These are phyloP conservation scores for Sinocyclocheilus anshuiensis DNA, from an alignment of 2,113 vertebrate genomes.

Conservation along the genomic window DNA sequence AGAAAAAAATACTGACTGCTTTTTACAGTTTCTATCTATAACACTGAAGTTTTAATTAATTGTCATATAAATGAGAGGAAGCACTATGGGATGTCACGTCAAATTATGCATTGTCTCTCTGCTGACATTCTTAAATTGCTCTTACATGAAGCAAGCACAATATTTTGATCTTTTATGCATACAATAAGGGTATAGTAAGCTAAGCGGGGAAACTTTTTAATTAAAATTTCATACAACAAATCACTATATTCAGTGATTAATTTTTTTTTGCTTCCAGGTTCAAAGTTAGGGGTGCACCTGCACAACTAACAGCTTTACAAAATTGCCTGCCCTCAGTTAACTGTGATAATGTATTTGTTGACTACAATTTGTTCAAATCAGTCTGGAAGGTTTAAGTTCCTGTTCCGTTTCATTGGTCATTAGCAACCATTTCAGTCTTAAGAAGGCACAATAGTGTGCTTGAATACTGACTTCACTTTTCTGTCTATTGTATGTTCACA, in stretches of 20 bases:
- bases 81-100: not conserved
- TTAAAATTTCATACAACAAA: not conserved
- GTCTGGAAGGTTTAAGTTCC: too few relatives aligned
- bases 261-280: not conserved
- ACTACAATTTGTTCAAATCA: not conserved
- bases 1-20: not conserved
- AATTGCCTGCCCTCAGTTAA: too few relatives aligned
- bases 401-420: not conserved
- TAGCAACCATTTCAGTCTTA: not conserved
- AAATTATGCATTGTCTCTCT: not conserved
- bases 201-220: not conserved
- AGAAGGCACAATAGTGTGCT: not conserved
- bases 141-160: not conserved
- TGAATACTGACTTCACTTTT: not conserved
- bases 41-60: not conserved
- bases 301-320: not conserved
- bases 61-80: not conserved
- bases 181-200: not conserved
- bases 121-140: not conserved
- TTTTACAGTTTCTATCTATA: not conserved
- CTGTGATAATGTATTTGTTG: not conserved
- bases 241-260: not conserved
- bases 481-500: slow-evolving; percentile 62
- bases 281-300: not conserved
- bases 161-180: not conserved